Percentiles rank a stretch among this genome's conserved stretches.
Evolutionary conservation across 2,888 invertebrate species (phyloP).

Genomic region (Tipula unca): DNA sequence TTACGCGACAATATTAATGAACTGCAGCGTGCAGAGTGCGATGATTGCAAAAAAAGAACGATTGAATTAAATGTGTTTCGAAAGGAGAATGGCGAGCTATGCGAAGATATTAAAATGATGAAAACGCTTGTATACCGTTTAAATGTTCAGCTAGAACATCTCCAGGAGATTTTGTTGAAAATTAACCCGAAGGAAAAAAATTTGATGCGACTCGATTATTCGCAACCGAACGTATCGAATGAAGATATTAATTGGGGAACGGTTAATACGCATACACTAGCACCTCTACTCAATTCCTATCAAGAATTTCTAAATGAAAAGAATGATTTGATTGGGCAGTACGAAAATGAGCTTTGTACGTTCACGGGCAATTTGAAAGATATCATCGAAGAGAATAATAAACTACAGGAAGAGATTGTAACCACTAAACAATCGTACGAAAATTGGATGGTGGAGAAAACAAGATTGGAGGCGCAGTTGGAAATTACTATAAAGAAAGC

Average conservation of each 20-base stretch:
- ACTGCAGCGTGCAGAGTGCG: slow-evolving; percentile 42
- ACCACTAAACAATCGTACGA: slow-evolving; percentile 43
- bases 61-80: slow-evolving; percentile 35
- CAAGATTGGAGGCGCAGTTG: slow-evolving; percentile 36
- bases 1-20: slow-evolving; percentile 48
- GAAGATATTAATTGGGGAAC: slow-evolving; percentile 27
- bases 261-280: slow-evolving; percentile 38
- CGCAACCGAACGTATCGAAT: slow-evolving; percentile 20
- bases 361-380: slow-evolving; percentile 65
- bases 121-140: slow-evolving; percentile 70
- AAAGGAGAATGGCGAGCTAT: slow-evolving; percentile 49
- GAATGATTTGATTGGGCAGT: slow-evolving; percentile 59
- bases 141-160: slow-evolving; percentile 67
- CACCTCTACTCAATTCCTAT: slow-evolving; percentile 67
- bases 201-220: slow-evolving; percentile 3
- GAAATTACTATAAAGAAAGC: slow-evolving; percentile 39
- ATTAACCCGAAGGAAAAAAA: slow-evolving; percentile 23
- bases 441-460: slow-evolving; percentile 40
- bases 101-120: slow-evolving; percentile 60
- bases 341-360: slow-evolving; percentile 59
- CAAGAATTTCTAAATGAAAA: slow-evolving; percentile 71
- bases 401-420: slow-evolving; percentile 47
- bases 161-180: slow-evolving; percentile 50
- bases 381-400: slow-evolving; percentile 61
- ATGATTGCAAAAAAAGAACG: slow-evolving; percentile 31